Base-by-base conservation (phyloP, 2,888 invertebrate species). In the Meiosimyza platycephala region DNA sequence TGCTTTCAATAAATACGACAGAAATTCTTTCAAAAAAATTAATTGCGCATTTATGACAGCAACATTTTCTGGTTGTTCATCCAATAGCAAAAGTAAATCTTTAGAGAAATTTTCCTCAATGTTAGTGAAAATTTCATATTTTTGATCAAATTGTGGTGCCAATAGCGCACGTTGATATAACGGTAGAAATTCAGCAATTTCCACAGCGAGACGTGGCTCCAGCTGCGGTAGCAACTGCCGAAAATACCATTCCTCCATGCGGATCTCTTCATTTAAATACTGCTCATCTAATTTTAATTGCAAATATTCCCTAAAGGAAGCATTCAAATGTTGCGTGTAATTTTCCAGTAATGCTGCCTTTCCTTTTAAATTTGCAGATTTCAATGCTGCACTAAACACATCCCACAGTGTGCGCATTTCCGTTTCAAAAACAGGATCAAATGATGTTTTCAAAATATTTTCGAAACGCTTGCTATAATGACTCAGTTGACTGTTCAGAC, bases 211-310 rank as follows among this genome's bases (percentile, higher is more conserved):
- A n/a, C 66, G 28, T 1, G 71, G 71, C n/a, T 28, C 50, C 9
- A 78, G 33, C 40, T 74, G 72, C 1, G 72, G 16, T 50, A 72
- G 48, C 15, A 77, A n/a, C 51, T 76, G 67, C 15, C 74, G 74
- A 18, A 79, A 70, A 52, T 77, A 78, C 78, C 78, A 79, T 51
- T 68, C 68, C 55, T 79, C 77, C 52, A 77, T 74, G n/a, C 73
- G 65, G 28, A 79, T 76, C 40, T 77, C 78, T 60, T 77, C 76
- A 50, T 78, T 77, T 1, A 79, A 64, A 47, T 74, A 74, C 60
- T 79, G 79, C 48, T 76, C 76, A 9, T 79, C 79, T 18, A 78
- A 69, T 63, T 76, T 73, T 15, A 16, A 13, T 13, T 64, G 63
- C 11, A 79, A 40, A 28, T 76, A 75, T 3, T 74, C 73, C 0